Conservation (phyloP, 2,888 invertebrate species). For the Macaria liturata region DNA sequence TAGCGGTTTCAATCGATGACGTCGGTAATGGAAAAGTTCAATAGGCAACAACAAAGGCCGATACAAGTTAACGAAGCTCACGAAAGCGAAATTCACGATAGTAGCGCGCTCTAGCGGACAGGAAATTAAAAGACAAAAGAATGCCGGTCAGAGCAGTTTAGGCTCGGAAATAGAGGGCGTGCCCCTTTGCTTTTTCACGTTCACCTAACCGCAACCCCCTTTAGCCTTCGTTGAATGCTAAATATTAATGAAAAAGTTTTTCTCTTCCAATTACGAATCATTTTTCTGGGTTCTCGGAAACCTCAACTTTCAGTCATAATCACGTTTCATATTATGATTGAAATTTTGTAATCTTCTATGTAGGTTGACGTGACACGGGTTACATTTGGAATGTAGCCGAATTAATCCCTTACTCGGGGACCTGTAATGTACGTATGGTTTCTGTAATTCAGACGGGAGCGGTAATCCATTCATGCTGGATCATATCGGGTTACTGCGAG, state of each 20-base stretch:
- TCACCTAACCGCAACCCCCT: slow-evolving; percentile 52
- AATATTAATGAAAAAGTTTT: slow-evolving; percentile 32
- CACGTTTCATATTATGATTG: slow-evolving; percentile 27
- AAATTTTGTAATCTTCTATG: slow-evolving; percentile 52
- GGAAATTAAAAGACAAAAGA: slow-evolving; percentile 83
- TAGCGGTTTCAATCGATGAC: slow-evolving; percentile 77
- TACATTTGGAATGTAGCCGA: slow-evolving; percentile 64
- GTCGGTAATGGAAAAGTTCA: slow-evolving; percentile 80
- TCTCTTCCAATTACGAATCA: no score
- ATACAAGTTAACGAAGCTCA: slow-evolving; percentile 80
- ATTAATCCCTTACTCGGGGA: slow-evolving; percentile 76
- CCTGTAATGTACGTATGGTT: slow-evolving; percentile 76
- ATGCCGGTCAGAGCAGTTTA: slow-evolving; percentile 72
- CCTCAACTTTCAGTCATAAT: slow-evolving; percentile 10
- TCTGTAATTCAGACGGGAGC: slow-evolving; percentile 77
- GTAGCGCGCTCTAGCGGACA: slow-evolving; percentile 72
- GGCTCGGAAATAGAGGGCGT: slow-evolving; percentile 75
- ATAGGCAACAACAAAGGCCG: slow-evolving; percentile 78
- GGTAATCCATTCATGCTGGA: slow-evolving; percentile 73
- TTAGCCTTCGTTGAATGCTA: slow-evolving; percentile 51
- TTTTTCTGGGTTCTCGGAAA: not conserved
- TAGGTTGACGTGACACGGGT: slow-evolving; percentile 54
- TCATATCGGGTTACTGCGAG: slow-evolving; percentile 69
- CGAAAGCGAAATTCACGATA: slow-evolving; percentile 78
- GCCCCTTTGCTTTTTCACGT: slow-evolving; percentile 60